Conservation (phyloP, 2,113 vertebrate species). For the Zapornia atra region DNA sequence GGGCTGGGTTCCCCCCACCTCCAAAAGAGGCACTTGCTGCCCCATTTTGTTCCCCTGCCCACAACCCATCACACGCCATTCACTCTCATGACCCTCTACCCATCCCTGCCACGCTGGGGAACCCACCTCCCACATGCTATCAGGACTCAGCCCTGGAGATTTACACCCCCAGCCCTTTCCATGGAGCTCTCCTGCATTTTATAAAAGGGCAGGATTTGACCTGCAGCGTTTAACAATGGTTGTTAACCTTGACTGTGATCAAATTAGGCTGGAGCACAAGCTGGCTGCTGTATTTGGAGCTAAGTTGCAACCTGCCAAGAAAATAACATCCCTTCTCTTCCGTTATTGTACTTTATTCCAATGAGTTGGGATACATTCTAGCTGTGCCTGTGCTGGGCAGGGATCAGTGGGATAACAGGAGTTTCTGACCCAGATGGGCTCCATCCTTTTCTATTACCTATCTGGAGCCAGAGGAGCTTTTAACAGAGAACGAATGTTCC, state of each 20-base stretch:
- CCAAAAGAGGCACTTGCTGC: background rate
- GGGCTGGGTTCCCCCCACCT: background rate
- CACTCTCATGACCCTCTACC: rapidly evolving
- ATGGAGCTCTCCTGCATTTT: background rate
- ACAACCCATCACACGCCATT: rapidly evolving
- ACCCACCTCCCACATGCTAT: rapidly evolving
- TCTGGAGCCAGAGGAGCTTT: conserved; percentile 13
- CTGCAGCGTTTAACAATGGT: background rate
- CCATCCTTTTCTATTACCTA: background rate
- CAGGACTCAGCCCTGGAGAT: background rate
- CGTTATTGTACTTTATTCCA: background rate
- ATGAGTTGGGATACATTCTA: rapidly evolving
- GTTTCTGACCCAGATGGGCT: background rate
- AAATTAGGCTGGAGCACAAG: background rate
- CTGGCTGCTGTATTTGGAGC: background rate
- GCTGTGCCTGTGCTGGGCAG: background rate
- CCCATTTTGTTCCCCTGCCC: rapidly evolving
- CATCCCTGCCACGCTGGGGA: background rate
- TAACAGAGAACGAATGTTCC: background rate
- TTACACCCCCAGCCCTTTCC: background rate
- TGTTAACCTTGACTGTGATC: background rate
- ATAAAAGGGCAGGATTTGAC: background rate
- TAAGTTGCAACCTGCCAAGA: background rate
- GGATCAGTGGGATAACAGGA: background rate
- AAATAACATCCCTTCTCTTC: background rate